Conservation (phyloP, 2,797 vertebrate species). For the Gymnodraco acuticeps region DNA sequence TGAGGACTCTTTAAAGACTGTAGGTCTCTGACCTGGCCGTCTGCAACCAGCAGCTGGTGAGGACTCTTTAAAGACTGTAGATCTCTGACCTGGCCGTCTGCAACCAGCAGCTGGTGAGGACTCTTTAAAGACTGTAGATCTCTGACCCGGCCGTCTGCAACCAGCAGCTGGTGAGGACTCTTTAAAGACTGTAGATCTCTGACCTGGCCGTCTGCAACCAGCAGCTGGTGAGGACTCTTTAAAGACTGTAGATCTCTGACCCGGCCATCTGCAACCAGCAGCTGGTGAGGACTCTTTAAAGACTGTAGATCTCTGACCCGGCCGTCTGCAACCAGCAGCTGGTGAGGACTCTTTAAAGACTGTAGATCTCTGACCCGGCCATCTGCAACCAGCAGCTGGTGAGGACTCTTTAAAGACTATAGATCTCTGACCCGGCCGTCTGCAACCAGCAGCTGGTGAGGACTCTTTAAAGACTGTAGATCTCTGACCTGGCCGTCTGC, state of each 20-base stretch:
- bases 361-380: conserved; percentile 86
- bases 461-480: too few species aligned
- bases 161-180: conserved; percentile 88
- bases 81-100: conserved; percentile 91
- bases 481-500: conserved; percentile 91
- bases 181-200: conserved; percentile 71
- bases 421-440: conserved; percentile 90
- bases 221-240: conserved; percentile 85
- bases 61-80: too few species aligned
- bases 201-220: conserved; percentile 93
- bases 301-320: conserved; percentile 86
- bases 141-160: conserved; percentile 92
- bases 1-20: too few species aligned
- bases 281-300: conserved; percentile 77
- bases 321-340: conserved; percentile 94
- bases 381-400: conserved; percentile 94
- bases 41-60: conserved; percentile 93
- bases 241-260: conserved; percentile 79
- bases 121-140: conserved; percentile 44
- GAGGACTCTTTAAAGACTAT: too few species aligned
- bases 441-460: conserved; percentile 93
- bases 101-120: conserved; percentile 90
- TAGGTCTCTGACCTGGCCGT: conserved; percentile 90
- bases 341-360: conserved; percentile 60
- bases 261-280: conserved; percentile 93